These are phyloP conservation scores for Phorcus lineatus DNA, from an alignment of 2,888 invertebrate species.

Conservation along the genomic window DNA sequence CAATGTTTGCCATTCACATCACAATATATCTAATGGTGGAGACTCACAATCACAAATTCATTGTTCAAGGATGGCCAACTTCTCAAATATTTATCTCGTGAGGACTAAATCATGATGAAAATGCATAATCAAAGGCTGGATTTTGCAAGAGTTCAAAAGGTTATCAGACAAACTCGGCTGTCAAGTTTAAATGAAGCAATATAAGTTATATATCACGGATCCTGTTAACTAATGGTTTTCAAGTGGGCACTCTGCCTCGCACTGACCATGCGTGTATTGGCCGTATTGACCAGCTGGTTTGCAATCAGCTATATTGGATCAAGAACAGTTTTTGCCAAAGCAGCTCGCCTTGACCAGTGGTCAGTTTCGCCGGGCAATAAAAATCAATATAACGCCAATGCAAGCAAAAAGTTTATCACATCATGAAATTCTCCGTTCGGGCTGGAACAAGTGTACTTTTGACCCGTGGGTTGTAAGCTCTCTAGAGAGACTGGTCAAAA, in stretches of 20 bases:
- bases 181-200: slow-evolving; percentile 13
- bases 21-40: too few relatives aligned
- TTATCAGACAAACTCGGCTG: slow-evolving; percentile 5
- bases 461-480: not conserved
- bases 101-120: too few relatives aligned
- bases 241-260: not conserved
- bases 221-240: slow-evolving; percentile 15
- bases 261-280: slow-evolving; percentile 4
- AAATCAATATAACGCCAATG: slow-evolving; percentile 8
- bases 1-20: too few relatives aligned
- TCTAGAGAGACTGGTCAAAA: not conserved
- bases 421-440: not conserved
- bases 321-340: slow-evolving; percentile 13
- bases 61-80: too few relatives aligned
- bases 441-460: slow-evolving; percentile 10
- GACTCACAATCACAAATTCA: too few relatives aligned
- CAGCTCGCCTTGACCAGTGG: not conserved
- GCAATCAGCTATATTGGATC: slow-evolving; percentile 13
- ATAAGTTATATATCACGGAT: slow-evolving; percentile 8
- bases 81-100: too few relatives aligned
- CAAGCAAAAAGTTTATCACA: slow-evolving; percentile 5
- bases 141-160: slow-evolving; percentile 4
- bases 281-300: not conserved
- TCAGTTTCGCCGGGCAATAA: not conserved
- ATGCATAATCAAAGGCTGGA: not conserved